Base-by-base conservation (phyloP, 2,113 vertebrate genomes). In the Myotis lucifugus region DNA sequence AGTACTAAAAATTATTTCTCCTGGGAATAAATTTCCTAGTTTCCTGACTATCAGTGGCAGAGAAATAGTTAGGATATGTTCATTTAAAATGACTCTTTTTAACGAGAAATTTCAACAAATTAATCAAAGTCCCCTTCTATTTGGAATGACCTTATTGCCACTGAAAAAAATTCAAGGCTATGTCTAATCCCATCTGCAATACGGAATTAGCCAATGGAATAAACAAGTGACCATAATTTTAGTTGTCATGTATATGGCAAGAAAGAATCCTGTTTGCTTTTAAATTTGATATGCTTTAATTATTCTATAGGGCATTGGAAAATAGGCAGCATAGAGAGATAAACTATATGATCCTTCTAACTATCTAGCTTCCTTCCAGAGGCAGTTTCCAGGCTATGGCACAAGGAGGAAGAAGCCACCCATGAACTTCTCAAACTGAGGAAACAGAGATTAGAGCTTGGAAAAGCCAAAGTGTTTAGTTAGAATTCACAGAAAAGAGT, bases 1-100 rank as follows among this genome's bases (percentile, higher is more conserved):
- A 83, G 21, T 52, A 88, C 48, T 83, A 88, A 96, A 88, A 91
- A 50, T 78, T 85, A 74, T 23, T 93, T 89, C 56, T 93, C 56
- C 27, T 85, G 40, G 54, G 34, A 25, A 73, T 74, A 10, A 48
- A 78, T 50, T 56, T 74, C 7, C 52, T 56, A 29, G 21, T 37
- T 90, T 85, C 46, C 52, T 69, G 73, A 88, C 73, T 70, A 90
- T 73, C 77, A 61, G 88, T 37, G 48, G 18, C 5, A 85, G 59
- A 88, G 14, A 4, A 69, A 34, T 59, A 61, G 34, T 40, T 88
- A 90, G 48, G 23, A 66, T n/a, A 48, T n/a, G 29, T 79, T 93
- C 73, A 88, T n/a, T 94, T 77, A 84, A 93, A 88, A 92, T 2
- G 6, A 77, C 6, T 4, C 32, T 7, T 95, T 88, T 85, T 40